Conservation (phyloP, 2,113 vertebrate species). For the Plestiodon gilberti region DNA sequence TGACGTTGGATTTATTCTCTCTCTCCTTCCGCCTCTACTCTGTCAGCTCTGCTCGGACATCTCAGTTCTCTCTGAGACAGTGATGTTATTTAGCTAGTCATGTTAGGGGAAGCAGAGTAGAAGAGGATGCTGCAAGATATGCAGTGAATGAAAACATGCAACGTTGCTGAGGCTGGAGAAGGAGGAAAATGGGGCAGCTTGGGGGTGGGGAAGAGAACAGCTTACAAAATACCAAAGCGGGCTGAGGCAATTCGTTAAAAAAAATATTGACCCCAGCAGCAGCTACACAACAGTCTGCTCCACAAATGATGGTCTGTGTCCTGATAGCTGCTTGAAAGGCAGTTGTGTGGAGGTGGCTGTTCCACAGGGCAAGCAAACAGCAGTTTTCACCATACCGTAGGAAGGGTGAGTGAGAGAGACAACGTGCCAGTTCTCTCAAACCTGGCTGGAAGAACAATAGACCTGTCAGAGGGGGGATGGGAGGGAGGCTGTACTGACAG, state of each 20-base stretch:
- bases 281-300: neutral
- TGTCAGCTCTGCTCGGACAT: neutral
- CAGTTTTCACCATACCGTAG: neutral
- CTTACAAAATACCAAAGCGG: no score
- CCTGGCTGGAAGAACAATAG: neutral
- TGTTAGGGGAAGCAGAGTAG: neutral
- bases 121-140: no score
- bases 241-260: neutral
- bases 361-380: neutral
- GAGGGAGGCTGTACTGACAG: neutral
- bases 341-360: neutral
- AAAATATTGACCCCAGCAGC: neutral
- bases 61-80: no score
- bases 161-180: neutral
- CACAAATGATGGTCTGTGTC: neutral
- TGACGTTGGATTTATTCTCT: neutral
- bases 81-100: neutral
- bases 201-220: neutral
- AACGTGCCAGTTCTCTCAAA: neutral
- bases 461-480: no score
- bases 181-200: neutral
- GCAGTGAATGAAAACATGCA: neutral
- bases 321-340: no score
- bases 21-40: neutral
- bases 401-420: neutral